phyloP scores from a whole-genome alignment of 1,140 invertebrate species.

The Platyscapa corneri region DNA sequence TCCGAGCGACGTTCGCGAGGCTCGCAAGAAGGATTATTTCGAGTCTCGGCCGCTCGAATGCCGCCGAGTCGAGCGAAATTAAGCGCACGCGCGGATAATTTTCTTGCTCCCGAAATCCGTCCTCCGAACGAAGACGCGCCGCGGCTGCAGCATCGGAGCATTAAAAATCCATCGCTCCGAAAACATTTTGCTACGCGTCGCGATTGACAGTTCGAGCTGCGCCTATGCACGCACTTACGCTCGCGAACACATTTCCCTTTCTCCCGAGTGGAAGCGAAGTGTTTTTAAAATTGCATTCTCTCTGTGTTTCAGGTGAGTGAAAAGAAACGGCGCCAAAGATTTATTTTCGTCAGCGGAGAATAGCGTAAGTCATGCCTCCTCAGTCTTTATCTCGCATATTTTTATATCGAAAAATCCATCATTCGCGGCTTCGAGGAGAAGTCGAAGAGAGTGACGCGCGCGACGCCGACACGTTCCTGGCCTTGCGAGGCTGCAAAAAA shows the following conservation, averaged over 20 bases:
- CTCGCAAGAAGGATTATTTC: neutral
- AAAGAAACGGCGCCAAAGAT: constrained; percentile 27
- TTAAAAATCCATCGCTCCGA: too few relatives aligned
- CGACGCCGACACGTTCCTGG: neutral
- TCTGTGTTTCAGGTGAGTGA: constrained; percentile 66
- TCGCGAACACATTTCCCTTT: too few relatives aligned
- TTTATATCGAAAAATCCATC: constrained; percentile 36
- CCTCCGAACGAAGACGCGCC: too few relatives aligned
- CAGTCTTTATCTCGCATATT: constrained; percentile 12
- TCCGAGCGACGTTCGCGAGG: neutral
- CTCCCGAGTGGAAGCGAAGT: too few relatives aligned
- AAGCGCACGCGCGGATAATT: neutral
- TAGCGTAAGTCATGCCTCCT: constrained; percentile 21
- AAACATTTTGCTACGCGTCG: too few relatives aligned
- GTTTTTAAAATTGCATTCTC: constrained; percentile 56
- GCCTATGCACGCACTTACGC: too few relatives aligned
- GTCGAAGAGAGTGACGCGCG: constrained; percentile 10
- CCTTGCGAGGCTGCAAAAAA: neutral
- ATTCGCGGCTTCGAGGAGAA: constrained; percentile 8
- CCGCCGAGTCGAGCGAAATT: neutral
- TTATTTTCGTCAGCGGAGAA: neutral
- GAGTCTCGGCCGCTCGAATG: neutral
- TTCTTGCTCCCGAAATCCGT: too few relatives aligned
- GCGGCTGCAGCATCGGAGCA: too few relatives aligned
- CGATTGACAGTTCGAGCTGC: too few relatives aligned